Conservation (phyloP, 2,888 invertebrate species). For the Apodemia duryi region DNA sequence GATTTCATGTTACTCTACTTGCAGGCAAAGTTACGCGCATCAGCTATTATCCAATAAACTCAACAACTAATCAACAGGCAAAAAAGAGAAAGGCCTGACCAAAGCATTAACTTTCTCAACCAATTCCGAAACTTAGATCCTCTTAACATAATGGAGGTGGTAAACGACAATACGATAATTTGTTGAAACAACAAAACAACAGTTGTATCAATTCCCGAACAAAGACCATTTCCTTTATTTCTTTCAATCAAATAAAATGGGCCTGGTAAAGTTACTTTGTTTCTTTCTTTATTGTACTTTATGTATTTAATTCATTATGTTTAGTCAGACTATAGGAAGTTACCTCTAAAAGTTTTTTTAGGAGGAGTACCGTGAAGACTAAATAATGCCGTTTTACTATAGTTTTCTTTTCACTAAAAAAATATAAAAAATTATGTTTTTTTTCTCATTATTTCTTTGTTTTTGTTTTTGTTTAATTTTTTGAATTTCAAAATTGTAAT, state of each 20-base stretch:
- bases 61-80: neutral
- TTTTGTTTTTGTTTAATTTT: no score
- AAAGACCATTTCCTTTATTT: neutral
- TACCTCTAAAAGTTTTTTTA: no score
- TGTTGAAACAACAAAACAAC: conserved; percentile 1
- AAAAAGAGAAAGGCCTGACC: neutral
- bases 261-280: neutral
- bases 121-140: neutral
- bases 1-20: no score
- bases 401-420: no score
- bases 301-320: neutral
- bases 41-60: no score
- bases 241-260: neutral
- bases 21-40: no score
- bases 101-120: neutral
- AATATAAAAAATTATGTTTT: no score
- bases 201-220: conserved; percentile 3
- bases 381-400: no score
- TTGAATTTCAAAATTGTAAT: no score
- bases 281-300: neutral
- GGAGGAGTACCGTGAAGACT: no score
- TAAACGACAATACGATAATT: conserved; percentile 8
- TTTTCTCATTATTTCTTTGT: no score
- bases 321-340: no score
- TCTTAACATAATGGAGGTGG: neutral